These are phyloP conservation scores for Brevimyrus niger DNA, from an alignment of 2,113 vertebrate species.

Conservation along the genomic window DNA sequence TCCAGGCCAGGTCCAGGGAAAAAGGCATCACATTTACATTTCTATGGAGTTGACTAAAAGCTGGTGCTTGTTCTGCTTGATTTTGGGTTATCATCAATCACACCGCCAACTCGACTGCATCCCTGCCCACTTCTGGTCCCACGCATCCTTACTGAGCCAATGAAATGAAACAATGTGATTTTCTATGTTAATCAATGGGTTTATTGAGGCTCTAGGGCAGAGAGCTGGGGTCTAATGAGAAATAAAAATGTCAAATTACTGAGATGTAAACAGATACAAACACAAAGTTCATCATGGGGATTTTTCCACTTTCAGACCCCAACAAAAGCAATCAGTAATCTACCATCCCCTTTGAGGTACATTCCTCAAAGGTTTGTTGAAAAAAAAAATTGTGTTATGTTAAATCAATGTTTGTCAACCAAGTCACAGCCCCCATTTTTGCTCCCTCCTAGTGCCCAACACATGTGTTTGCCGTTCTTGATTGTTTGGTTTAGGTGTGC, in stretches of 20 bases:
- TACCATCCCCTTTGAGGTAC: background rate
- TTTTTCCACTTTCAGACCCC: background rate
- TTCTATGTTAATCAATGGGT: background rate
- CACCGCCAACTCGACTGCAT: background rate
- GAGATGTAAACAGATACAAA: background rate
- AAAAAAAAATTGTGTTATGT: background rate
- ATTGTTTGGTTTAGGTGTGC: background rate
- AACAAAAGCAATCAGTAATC: background rate
- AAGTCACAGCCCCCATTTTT: background rate
- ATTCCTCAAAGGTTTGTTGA: background rate
- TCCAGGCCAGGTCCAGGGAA: conserved; percentile 36
- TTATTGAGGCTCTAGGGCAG: background rate
- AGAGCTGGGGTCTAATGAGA: background rate
- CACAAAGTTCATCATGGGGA: background rate
- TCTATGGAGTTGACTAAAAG: conserved; percentile 38
- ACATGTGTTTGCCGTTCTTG: background rate
- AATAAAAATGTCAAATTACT: background rate
- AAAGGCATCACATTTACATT: conserved; percentile 38
- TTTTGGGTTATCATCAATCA: background rate
- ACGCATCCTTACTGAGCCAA: background rate
- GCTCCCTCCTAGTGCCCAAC: background rate
- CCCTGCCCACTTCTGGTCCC: background rate
- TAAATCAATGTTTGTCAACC: background rate
- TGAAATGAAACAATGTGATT: background rate
- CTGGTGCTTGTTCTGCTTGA: conserved; percentile 38